A percentile compares a stretch with the other conserved stretches of the same genome.
Conservation (phyloP, 1,140 invertebrate species). For the Zeugodacus cucurbitae region DNA sequence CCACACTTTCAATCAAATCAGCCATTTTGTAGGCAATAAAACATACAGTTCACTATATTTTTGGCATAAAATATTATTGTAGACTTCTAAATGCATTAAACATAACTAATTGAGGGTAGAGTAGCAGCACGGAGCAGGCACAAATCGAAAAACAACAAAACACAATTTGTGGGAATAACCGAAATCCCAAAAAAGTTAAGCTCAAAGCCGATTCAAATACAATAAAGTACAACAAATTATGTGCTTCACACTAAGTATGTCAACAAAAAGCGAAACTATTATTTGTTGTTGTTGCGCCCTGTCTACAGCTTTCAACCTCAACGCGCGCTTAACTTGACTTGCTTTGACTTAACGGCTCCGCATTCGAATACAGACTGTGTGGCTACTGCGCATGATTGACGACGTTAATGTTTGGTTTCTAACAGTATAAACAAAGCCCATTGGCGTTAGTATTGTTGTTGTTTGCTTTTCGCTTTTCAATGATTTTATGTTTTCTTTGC, state of each 20-base stretch:
- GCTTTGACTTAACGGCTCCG: neutral
- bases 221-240: neutral
- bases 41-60: neutral
- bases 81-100: neutral
- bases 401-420: neutral
- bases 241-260: too few relatives aligned
- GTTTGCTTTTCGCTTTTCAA: neutral
- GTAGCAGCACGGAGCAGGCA: neutral
- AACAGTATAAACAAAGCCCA: neutral
- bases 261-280: neutral
- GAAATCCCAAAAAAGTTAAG: neutral
- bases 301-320: too few relatives aligned
- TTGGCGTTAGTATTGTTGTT: neutral
- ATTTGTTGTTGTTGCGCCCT: neutral
- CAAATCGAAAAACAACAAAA: neutral
- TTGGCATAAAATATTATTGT: neutral
- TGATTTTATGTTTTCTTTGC: neutral
- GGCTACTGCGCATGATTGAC: constrained; percentile 17
- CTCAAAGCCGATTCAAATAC: neutral
- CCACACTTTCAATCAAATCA: neutral
- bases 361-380: neutral
- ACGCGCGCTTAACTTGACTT: neutral
- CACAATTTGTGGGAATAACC: neutral
- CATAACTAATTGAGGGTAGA: neutral
- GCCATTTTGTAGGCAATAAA: neutral